phyloP scores from a whole-genome alignment of 2,113 vertebrate genomes.

The Cairina moschata region DNA sequence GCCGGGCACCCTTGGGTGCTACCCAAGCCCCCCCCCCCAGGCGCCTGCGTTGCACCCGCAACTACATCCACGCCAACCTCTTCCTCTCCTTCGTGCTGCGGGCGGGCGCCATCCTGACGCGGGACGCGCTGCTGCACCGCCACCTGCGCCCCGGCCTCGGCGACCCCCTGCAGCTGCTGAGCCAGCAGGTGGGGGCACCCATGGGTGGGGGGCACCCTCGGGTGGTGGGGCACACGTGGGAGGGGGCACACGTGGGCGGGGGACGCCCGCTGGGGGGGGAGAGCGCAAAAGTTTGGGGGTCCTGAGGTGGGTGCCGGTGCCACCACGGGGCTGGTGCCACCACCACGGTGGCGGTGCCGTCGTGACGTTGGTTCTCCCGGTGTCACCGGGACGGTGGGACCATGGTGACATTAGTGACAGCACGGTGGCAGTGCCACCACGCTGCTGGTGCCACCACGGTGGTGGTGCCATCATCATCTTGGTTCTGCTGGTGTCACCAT shows the following conservation, averaged over 20 bases:
- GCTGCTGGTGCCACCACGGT: no score
- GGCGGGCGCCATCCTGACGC: slow-evolving; percentile 66
- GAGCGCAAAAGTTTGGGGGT: no score
- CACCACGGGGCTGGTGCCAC: no score
- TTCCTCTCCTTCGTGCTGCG: slow-evolving; percentile 74
- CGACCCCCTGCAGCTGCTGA: slow-evolving; percentile 16
- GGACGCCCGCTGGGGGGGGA: not conserved
- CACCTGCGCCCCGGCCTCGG: not conserved
- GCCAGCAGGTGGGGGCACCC: slow-evolving; percentile 52
- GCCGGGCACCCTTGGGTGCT: not conserved
- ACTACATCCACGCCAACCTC: slow-evolving; percentile 77
- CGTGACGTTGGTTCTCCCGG: no score
- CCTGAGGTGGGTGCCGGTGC: no score
- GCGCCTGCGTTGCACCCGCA: slow-evolving; percentile 73
- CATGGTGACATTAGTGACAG: not conserved
- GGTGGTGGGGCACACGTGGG: not conserved
- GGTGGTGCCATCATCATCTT: no score
- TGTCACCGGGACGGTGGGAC: no score
- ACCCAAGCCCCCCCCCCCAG: not conserved
- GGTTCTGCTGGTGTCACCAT: no score
- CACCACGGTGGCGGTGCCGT: no score
- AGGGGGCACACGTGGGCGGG: not conserved
- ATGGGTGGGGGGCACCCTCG: not conserved
- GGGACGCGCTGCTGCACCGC: slow-evolving; percentile 59
- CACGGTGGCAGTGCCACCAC: not conserved